Base-by-base conservation (phyloP, 1,140 invertebrate species). In the Maniola jurtina region DNA sequence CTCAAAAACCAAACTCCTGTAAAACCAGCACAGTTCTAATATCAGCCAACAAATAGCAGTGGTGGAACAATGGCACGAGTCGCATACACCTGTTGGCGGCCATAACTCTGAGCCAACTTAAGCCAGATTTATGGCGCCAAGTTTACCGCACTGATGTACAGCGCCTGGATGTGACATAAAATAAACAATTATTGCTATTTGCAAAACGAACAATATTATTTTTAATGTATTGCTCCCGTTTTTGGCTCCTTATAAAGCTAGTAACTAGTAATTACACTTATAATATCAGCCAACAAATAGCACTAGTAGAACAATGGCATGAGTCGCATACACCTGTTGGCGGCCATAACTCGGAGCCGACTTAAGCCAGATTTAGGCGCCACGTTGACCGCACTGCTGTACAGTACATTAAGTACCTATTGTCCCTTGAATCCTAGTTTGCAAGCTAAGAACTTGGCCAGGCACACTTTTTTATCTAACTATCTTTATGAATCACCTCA, bases 301-400 rank as follows among this genome's bases (percentile, higher is more conserved):
- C 60, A 62, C 47, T n/a, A 33, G 15, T 58, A 42, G 16, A 64
- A 64, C 66, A 67, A 61, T 64, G 61, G 56, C 62, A 61, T 64
- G 48, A 74, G 68, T 75, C 70, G 68, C 47, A 36, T 78, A 77
- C 81, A 85, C 83, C 83, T 85, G 83, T 85, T 85, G 77, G 77
- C 70, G 65, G 48, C 68, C 70, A 73, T 80, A 75, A 75, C 71
- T 77, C 68, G 57, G 59, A 62, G 63, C 60, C 35, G 66, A 75
- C 68, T 75, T 77, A 76, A 79, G 76, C 73, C 68, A 73, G 81
- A 85, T 83, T 82, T 85, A 85, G 71, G 72, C 56, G 48, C 5
- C 3, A 72, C 76, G 55, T 79, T 77, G 65, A 54, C 55, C 16
- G 63, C 56, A 5, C 16, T 9, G 54, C 38, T 11, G 5, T 56